A percentile compares a stretch with the other conserved stretches of the same genome.
Conservation (phyloP, 2,888 invertebrate genomes). For the Brassicogethes aeneus region DNA sequence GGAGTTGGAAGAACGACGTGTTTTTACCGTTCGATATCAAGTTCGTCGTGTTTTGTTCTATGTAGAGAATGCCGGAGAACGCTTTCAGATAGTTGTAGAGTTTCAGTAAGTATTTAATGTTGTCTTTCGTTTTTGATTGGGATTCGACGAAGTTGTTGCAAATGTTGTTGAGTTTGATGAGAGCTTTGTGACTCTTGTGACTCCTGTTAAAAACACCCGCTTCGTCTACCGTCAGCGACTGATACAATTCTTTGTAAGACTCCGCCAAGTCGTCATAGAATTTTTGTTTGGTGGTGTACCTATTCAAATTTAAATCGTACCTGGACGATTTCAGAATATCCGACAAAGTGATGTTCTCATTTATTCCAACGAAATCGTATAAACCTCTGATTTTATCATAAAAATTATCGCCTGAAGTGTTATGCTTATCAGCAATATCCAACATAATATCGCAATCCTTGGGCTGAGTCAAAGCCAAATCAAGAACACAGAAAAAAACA, state of each 20-base stretch:
- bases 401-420: slow-evolving; percentile 26
- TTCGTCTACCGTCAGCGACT: slow-evolving; percentile 21
- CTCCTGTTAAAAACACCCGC: slow-evolving; percentile 41
- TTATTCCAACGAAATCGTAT: slow-evolving; percentile 21
- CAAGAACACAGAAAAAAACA: slow-evolving; percentile 37
- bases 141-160: slow-evolving; percentile 24
- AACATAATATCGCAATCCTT: slow-evolving; percentile 28
- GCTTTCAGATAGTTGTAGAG: slow-evolving; percentile 51
- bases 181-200: slow-evolving; percentile 45
- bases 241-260: slow-evolving; percentile 43
- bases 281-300: slow-evolving; percentile 21
- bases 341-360: slow-evolving; percentile 20
- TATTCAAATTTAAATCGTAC: slow-evolving; percentile 23
- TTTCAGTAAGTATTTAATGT: slow-evolving; percentile 42
- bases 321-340: slow-evolving; percentile 27
- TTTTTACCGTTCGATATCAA: slow-evolving; percentile 34
- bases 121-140: slow-evolving; percentile 8
- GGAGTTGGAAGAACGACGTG: slow-evolving; percentile 44
- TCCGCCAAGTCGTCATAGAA: slow-evolving; percentile 35
- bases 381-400: slow-evolving; percentile 25
- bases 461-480: slow-evolving; percentile 30
- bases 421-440: slow-evolving; percentile 21
- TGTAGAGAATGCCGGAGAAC: slow-evolving; percentile 43
- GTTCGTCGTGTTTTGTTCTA: slow-evolving; percentile 32
- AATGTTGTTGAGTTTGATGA: slow-evolving; percentile 47